Conservation (phyloP, 2,113 vertebrate genomes). For the Nerophis lumbriciformis region DNA sequence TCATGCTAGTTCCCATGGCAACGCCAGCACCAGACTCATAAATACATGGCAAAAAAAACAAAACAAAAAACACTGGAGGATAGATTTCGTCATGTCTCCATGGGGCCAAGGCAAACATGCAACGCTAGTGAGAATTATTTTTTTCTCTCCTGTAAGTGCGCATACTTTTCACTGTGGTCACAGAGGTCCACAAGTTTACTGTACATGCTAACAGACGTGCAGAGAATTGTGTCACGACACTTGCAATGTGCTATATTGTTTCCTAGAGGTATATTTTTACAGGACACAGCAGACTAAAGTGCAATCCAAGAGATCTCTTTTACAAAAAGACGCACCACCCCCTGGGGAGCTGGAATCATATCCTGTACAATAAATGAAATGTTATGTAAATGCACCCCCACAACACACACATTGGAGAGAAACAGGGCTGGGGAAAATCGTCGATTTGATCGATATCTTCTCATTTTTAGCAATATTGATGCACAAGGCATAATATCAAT, state of each 20-base stretch:
- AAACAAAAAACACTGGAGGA: slow-evolving; percentile 44
- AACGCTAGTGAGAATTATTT: slow-evolving; percentile 8
- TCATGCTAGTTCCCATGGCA: slow-evolving; percentile 63
- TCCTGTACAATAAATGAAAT: neutral
- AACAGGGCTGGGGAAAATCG: no score
- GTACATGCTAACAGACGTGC: neutral
- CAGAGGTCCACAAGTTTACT: neutral
- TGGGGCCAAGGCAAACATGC: slow-evolving; percentile 27
- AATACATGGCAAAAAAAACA: slow-evolving; percentile 30
- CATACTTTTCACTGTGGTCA: neutral
- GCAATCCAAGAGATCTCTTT: neutral
- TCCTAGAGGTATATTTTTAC: neutral
- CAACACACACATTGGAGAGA: no score
- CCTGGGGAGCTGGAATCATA: neutral
- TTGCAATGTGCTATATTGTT: neutral
- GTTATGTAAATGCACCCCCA: no score
- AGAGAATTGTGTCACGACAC: neutral
- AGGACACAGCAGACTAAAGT: neutral
- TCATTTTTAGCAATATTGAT: no score
- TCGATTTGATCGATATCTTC: no score
- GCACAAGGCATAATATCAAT: no score
- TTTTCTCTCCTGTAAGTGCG: neutral
- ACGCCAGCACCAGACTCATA: slow-evolving; percentile 45
- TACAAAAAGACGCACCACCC: no score
- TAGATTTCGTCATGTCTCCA: slow-evolving; percentile 28